Evolutionary conservation across 2,797 vertebrate genomes (phyloP).

Genomic region (Thaleichthys pacificus): DNA sequence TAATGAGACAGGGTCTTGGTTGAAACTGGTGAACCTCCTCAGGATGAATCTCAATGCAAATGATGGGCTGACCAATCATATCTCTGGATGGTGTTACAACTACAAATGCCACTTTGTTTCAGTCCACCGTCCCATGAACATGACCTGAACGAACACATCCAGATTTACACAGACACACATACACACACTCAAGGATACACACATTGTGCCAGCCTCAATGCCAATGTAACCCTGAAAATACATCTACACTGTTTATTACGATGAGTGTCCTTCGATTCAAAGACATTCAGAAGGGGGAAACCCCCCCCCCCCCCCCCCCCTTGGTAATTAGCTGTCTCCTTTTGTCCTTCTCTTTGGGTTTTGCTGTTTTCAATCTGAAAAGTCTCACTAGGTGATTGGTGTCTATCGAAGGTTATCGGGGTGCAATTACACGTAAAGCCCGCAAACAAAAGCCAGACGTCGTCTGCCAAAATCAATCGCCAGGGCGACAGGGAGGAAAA

Average conservation of each 20-base stretch:
- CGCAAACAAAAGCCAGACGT: slow-evolving; percentile 23
- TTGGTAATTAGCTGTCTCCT: slow-evolving; percentile 62
- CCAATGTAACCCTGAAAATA: slow-evolving; percentile 16
- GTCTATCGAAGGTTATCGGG: slow-evolving; percentile 49
- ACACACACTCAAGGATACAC: background rate
- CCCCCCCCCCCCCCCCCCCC: background rate
- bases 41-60: background rate
- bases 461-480: slow-evolving; percentile 35
- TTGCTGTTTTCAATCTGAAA: slow-evolving; percentile 49
- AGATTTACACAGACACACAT: background rate
- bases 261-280: slow-evolving; percentile 42
- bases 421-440: slow-evolving; percentile 24
- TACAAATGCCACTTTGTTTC: background rate
- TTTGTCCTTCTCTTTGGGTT: slow-evolving; percentile 45
- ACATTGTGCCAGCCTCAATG: background rate
- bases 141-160: background rate
- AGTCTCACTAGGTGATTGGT: slow-evolving; percentile 43
- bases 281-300: slow-evolving; percentile 40
- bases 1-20: background rate
- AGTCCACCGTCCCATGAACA: background rate
- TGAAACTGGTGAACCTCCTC: background rate
- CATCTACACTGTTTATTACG: slow-evolving; percentile 44
- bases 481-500: slow-evolving; percentile 12
- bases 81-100: background rate
- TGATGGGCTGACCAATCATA: background rate